Base-by-base conservation (phyloP, 2,797 vertebrate genomes). In the Malurus splendens region DNA sequence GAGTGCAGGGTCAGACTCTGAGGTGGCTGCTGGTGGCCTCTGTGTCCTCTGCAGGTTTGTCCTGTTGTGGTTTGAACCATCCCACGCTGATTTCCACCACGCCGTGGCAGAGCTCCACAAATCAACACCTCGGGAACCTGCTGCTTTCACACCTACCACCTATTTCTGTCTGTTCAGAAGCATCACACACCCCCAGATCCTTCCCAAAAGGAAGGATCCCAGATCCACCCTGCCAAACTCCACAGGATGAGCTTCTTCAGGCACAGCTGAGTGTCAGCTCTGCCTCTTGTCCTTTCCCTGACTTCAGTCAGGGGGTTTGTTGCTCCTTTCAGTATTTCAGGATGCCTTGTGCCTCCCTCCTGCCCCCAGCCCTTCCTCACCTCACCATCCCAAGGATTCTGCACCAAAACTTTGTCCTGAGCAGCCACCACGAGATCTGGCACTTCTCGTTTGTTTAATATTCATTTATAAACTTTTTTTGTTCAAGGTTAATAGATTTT, bases 381-480 rank as follows among this genome's bases (percentile, higher is more conserved):
- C 45, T 73, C 7, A 1, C 38, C 28, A 2, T 66, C 42, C 50
- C 56, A 51, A 15, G 19, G 22, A 16, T 22, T 45, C 45, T 33
- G 24, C 4, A 1, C 27, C 47, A 20, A 25, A 61, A 4, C 33
- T 8, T 8, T 4, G 7, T 56, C 32, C 83, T 52, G 33, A 67
- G 8, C 48, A n/a, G 60, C 18, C 39, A 3, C 10, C 41, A 13
- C 0, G 0, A 50, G 11, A 20, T 50, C 56, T 55, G 44, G 16
- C 44, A 8, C 28, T 48, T 67, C 38, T 59, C 28, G 4, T 36
- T 73, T n/a, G 16, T 33, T 59, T 23, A 6, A 33, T 64, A n/a
- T 9, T 67, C 2, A 4, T 39, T 87, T 45, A 17, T 12, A 30
- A 70, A 25, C 6, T 22, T 33, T 28, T 30, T 64, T 54, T 66